These are phyloP conservation scores for Pissodes strobi DNA, from an alignment of 1,140 invertebrate species.

Conservation along the genomic window DNA sequence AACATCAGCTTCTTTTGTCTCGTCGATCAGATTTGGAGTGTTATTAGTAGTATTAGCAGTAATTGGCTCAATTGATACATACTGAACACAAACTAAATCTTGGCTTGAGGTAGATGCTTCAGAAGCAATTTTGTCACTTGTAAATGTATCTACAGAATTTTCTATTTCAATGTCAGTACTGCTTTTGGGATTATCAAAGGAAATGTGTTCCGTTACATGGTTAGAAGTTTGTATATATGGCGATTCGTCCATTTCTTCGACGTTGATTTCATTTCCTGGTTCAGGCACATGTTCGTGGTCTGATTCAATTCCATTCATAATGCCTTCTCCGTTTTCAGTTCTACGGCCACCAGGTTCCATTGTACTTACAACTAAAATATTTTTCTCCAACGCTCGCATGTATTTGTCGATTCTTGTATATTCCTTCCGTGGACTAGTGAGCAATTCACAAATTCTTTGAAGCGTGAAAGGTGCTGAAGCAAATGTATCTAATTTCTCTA, in stretches of 20 bases:
- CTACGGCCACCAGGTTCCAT: slow-evolving; percentile 77
- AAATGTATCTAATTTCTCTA: slow-evolving; percentile 83
- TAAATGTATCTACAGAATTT: slow-evolving; percentile 5
- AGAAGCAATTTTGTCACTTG: slow-evolving; percentile 9
- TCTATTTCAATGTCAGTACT: neutral
- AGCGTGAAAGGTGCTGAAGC: slow-evolving; percentile 94
- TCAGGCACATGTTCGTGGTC: slow-evolving; percentile 59
- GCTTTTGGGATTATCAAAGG: slow-evolving; percentile 9
- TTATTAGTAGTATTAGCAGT: neutral
- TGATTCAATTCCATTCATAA: slow-evolving; percentile 60
- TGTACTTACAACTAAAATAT: slow-evolving; percentile 93
- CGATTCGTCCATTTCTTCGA: slow-evolving; percentile 71
- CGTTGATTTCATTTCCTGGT: slow-evolving; percentile 67
- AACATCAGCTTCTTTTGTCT: slow-evolving; percentile 33
- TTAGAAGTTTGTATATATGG: slow-evolving; percentile 53
- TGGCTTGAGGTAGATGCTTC: slow-evolving; percentile 32
- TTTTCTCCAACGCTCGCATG: slow-evolving; percentile 92
- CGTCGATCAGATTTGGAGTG: neutral
- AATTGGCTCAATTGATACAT: slow-evolving; percentile 44
- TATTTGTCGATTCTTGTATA: slow-evolving; percentile 96
- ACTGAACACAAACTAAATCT: slow-evolving; percentile 38
- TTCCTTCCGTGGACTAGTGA: slow-evolving; percentile 88
- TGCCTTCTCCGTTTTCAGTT: slow-evolving; percentile 68
- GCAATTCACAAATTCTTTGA: slow-evolving; percentile 91
- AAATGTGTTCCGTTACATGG: slow-evolving; percentile 8